Evolutionary conservation across 2,888 invertebrate species (phyloP).

Genomic region (Polydrusus pterygomalis): DNA sequence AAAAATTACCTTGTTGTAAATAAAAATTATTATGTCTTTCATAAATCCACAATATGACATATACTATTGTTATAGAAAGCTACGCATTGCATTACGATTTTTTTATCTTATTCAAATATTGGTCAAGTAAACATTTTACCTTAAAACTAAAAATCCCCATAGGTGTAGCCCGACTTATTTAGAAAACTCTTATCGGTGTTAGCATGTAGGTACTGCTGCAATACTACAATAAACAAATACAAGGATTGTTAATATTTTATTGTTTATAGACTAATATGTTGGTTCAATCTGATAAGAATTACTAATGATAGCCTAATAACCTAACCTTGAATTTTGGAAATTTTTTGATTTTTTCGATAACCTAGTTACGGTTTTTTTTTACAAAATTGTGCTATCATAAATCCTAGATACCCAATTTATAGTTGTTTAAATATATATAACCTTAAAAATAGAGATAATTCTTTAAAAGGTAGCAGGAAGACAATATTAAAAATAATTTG

Average conservation of each 20-base stretch:
- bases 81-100: background rate
- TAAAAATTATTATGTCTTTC: too few species aligned
- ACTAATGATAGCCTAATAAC: conserved; percentile 4
- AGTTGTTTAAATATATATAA: too few species aligned
- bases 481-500: too few species aligned
- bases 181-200: conserved; percentile 16
- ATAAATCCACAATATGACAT: too few species aligned
- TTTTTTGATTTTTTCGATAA: conserved; percentile 9
- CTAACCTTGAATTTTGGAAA: conserved; percentile 16
- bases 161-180: conserved; percentile 14
- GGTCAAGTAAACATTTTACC: conserved; percentile 23
- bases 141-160: conserved; percentile 3
- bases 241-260: conserved; percentile 6
- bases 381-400: background rate
- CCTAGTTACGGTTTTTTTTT: background rate
- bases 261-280: conserved; percentile 9
- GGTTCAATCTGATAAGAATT: background rate
- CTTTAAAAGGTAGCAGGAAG: too few species aligned
- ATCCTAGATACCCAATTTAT: conserved; percentile 2
- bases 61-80: too few species aligned
- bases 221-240: conserved; percentile 16
- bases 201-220: conserved; percentile 24
- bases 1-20: too few species aligned
- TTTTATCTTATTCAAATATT: conserved; percentile 32
- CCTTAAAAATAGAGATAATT: too few species aligned